Evolutionary conservation across 2,888 invertebrate genomes (phyloP), one percentile per base, ranked within the genome.

Genomic region (Campoplex nolae): DNA sequence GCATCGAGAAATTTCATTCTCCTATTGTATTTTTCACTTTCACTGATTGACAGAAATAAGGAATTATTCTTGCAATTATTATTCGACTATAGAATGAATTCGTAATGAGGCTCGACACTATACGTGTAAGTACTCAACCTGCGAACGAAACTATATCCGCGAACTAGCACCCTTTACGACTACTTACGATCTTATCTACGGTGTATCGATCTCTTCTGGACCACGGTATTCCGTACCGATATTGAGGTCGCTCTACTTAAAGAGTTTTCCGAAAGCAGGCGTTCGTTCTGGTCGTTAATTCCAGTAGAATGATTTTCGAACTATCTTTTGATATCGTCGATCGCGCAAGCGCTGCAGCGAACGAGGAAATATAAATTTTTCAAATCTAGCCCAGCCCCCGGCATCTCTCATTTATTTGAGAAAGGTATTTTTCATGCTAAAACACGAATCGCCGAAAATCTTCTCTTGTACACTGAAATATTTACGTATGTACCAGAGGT

Each of bases 151-250:
- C 9, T 62, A 16, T 62, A 62, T 28, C 62, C 16, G 6, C 32
- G 16, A 62, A 32, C 32, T 62, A 32, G 28, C 62, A 32, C 32
- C 62, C 32, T 62, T 62, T 62, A 62, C 32, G 62, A 62, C 62
- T 62, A 13, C 62, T 16, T 32, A 62, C 32, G 62, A 62, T 62
- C 62, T 62, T 32, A 62, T 62, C 62, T 62, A 62, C 62, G 62
- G 16, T 62, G 32, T 62, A 62, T 62, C 62, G 62, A 62, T 62
- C 62, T 32, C 28, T 32, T 32, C 32, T 62, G 62, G 32, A 62
- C 62, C 62, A 62, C 62, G 11, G 32, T 28, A 62, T 62, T 32
- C 16, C 62, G 16, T 62, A 62, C 62, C 32, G 32, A 62, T 62
- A 62, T 62, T 32, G 62, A 62, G 62, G 16, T 62, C 62, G 32